Evolutionary conservation across 2,113 vertebrate genomes (phyloP).

Genomic region (Aphyosemion australe): DNA sequence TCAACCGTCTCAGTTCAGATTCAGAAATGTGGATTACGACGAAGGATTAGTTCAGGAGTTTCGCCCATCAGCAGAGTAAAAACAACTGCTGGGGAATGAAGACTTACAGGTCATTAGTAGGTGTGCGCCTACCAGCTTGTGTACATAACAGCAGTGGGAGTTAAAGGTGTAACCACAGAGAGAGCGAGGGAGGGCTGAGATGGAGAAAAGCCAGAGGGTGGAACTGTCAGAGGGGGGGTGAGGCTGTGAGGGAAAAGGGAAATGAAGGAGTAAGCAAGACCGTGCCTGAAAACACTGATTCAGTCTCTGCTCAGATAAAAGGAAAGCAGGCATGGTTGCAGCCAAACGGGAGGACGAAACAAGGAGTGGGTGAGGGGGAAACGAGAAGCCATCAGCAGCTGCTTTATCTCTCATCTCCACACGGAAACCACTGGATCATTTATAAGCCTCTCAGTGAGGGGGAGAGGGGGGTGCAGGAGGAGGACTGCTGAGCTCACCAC

Average conservation of each 20-base stretch:
- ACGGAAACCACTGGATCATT: conserved; percentile 69
- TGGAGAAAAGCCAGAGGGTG: conserved; percentile 61
- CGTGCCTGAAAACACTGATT: conserved; percentile 59
- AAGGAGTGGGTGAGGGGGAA: conserved; percentile 41
- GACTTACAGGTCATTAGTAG: conserved; percentile 65
- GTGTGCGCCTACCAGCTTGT: conserved; percentile 54
- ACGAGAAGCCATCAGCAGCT: conserved; percentile 50
- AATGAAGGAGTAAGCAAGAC: conserved; percentile 72
- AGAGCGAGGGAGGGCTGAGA: conserved; percentile 55
- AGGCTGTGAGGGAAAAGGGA: conserved; percentile 62
- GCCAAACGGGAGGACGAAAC: conserved; percentile 32
- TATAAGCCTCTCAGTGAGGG: conserved; percentile 61
- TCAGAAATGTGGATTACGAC: not conserved
- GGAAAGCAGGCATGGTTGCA: conserved; percentile 55
- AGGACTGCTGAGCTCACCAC: conserved; percentile 66
- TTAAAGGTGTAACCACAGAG: conserved; percentile 62
- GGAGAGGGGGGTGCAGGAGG: conserved; percentile 28
- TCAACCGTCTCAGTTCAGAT: conserved; percentile 11
- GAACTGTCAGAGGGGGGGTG: conserved; percentile 58
- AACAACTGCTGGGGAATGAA: conserved; percentile 63
- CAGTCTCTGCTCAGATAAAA: conserved; percentile 31
- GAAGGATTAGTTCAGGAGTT: conserved; percentile 9
- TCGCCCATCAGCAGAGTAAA: conserved; percentile 18
- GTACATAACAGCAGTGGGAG: conserved; percentile 37
- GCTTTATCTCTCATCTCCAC: conserved; percentile 60